Conservation (phyloP, 1,140 invertebrate genomes). For the Aphis gossypii region DNA sequence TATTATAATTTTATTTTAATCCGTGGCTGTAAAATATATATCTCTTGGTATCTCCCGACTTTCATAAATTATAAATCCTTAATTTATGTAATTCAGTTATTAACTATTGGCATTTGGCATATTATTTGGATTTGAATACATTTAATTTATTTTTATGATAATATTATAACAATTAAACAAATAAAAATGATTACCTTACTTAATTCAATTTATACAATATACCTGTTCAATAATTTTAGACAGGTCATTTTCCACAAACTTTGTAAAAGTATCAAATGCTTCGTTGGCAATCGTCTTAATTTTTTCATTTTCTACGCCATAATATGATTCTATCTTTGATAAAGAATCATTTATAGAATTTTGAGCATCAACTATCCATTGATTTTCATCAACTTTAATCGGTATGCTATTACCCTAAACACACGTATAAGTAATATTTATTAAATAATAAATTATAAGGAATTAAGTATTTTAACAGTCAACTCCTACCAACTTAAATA, state of each 20-base stretch:
- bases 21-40: neutral
- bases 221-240: neutral
- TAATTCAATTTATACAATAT: neutral
- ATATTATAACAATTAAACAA: neutral
- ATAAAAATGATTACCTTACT: neutral
- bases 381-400: neutral
- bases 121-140: neutral
- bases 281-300: neutral
- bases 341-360: neutral
- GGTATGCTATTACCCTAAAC: neutral
- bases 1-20: neutral
- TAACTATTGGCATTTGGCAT: neutral
- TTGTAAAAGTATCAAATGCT: neutral
- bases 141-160: neutral
- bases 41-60: neutral
- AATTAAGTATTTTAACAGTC: neutral
- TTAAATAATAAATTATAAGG: neutral
- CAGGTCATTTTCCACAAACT: neutral
- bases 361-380: neutral
- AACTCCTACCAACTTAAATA: neutral
- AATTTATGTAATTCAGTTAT: neutral
- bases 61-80: neutral
- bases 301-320: conserved; percentile 18
- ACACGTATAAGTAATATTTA: neutral
- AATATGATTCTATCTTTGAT: neutral